Conservation (phyloP, 1,140 invertebrate genomes). For the Zophobas atratus region DNA sequence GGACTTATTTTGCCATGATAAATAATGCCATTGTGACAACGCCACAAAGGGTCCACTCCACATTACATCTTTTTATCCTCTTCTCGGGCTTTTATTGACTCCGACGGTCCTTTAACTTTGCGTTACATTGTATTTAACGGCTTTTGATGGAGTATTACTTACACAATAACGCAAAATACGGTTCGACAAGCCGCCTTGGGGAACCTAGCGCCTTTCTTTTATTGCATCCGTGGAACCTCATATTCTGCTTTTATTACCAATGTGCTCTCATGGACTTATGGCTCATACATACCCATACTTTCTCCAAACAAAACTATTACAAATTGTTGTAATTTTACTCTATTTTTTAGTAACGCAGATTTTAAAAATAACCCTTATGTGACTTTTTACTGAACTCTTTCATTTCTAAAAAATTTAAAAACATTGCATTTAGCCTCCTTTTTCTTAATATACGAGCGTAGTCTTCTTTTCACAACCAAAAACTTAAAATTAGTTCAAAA, state of each 20-base stretch:
- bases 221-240: conserved; percentile 28
- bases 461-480: no score
- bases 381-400: no score
- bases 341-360: no score
- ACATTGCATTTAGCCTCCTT: no score
- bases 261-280: conserved; percentile 15
- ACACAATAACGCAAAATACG: conserved; percentile 40
- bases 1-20: conserved; percentile 45
- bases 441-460: no score
- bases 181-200: conserved; percentile 34
- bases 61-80: conserved; percentile 44
- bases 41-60: conserved; percentile 36
- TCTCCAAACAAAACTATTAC: no score
- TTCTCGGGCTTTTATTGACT: conserved; percentile 42
- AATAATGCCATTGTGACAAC: conserved; percentile 41
- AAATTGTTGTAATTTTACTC: no score
- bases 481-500: no score
- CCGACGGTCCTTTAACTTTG: conserved; percentile 36
- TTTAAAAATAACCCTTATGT: no score
- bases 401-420: no score
- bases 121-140: conserved; percentile 40
- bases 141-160: conserved; percentile 39
- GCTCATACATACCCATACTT: background rate
- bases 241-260: conserved; percentile 35
- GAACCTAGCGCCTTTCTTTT: conserved; percentile 27